Conservation (phyloP, 2,888 invertebrate genomes). For the Cosmopolites sordidus region DNA sequence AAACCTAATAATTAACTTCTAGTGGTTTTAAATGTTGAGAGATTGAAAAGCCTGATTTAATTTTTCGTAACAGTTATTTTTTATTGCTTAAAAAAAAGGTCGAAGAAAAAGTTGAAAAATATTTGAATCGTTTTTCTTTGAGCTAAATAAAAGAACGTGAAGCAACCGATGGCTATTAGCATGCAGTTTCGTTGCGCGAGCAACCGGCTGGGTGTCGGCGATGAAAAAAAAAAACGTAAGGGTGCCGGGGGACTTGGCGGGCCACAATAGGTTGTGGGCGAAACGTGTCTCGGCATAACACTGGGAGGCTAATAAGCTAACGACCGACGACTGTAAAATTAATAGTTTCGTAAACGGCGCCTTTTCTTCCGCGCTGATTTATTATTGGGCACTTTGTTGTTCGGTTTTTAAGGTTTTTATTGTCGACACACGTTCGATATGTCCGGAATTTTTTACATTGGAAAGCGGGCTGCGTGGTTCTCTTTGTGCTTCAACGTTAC, state of each 20-base stretch:
- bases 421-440: conserved; percentile 43
- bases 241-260: conserved; percentile 29
- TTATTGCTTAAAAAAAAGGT: no score
- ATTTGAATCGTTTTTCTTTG: no score
- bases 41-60: no score
- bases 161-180: no score
- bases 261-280: conserved; percentile 42
- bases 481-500: no score
- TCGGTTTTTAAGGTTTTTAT: conserved; percentile 36
- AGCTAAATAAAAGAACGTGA: no score
- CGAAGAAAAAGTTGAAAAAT: no score
- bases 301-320: conserved; percentile 42
- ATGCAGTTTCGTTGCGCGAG: no score
- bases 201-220: background rate
- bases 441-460: conserved; percentile 21
- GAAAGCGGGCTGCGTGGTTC: no score
- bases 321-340: conserved; percentile 33
- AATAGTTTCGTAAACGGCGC: conserved; percentile 28
- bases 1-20: no score
- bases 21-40: no score
- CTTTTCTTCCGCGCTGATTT: conserved; percentile 41
- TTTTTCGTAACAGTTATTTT: no score
- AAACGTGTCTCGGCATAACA: conserved; percentile 43
- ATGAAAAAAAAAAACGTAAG: conserved; percentile 26
- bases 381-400: conserved; percentile 38